These are phyloP conservation scores for Octonoba sinensis DNA, from an alignment of 2,888 invertebrate species.

Conservation along the genomic window DNA sequence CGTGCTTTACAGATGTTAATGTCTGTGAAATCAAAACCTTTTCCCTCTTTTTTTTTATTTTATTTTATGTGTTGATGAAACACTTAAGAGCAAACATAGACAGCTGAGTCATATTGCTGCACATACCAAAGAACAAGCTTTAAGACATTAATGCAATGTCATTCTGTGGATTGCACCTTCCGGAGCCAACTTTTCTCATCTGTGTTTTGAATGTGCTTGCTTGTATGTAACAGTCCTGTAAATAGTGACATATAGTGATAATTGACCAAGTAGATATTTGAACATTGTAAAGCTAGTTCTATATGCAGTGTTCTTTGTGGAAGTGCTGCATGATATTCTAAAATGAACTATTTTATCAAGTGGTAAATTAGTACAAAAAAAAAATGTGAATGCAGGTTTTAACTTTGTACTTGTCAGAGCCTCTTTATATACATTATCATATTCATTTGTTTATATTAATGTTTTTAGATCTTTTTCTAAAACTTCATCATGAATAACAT, in stretches of 20 bases:
- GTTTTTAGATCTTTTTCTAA: constrained; percentile 14
- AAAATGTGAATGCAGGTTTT: constrained; percentile 57
- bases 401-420: constrained; percentile 52
- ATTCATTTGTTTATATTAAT: constrained; percentile 34
- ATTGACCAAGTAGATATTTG: constrained; percentile 25
- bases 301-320: constrained; percentile 30
- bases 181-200: too few relatives aligned
- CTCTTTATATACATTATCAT: constrained; percentile 40
- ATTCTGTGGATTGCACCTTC: too few relatives aligned
- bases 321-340: constrained; percentile 23
- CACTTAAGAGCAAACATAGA: too few relatives aligned
- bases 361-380: constrained; percentile 56
- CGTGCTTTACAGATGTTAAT: constrained; percentile 1
- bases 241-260: constrained; percentile 37
- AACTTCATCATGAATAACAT: constrained; percentile 1
- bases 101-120: too few relatives aligned
- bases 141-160: too few relatives aligned
- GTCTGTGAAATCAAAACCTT: constrained; percentile 43
- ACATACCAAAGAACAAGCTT: too few relatives aligned
- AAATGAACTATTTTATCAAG: constrained; percentile 52
- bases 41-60: background rate
- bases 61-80: too few relatives aligned
- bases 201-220: constrained; percentile 28
- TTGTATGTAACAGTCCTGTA: constrained; percentile 45
- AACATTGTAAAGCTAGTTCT: constrained; percentile 35